Evolutionary conservation across 2,797 vertebrate species (phyloP), one percentile per base, ranked within the genome.

Genomic region (Coregonus sp.): DNA sequence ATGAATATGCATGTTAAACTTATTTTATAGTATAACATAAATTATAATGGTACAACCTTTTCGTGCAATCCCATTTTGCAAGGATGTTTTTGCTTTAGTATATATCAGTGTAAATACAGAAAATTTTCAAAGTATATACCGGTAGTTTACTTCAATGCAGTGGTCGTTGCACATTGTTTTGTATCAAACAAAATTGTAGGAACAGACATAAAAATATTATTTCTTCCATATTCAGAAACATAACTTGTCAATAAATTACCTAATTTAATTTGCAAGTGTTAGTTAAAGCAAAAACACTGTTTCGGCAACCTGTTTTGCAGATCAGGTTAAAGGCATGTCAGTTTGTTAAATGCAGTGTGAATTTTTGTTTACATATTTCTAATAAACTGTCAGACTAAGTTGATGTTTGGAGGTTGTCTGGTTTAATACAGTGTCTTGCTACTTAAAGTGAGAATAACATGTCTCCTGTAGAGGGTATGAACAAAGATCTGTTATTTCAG

Each of bases 291-390:
- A 61, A 80, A 79, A 72, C 82, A 86, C 61, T 78, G 81, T 85
- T 89, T 90, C 89, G 74, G 72, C 86, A 78, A 86, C 78, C 83
- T 86, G 84, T 86, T 81, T 85, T 73, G 72, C 84, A 74, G 90
- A 92, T 93, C 84, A 74, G 90, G 92, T 93, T 94, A 82, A 93
- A 89, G 86, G 94, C 68, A 91, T 93, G 92, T 94, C 89, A 88
- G 87, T 94, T 95, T 95, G 94, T 96, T 94, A 92, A 90, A 94
- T 90, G 93, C 94, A 93, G 93, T 95, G 92, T 91, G 92, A 89
- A 89, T 92, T 92, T 95, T 94, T 95, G 93, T 95, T 92, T 95
- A 89, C 93, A n/a, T 93, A 94, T 98, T 98, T 98, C 93, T 97
- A 98, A 97, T 97, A 97, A 98, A 97, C 93, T 92, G 89, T 95